Conservation (phyloP, 37 sponge, comb jelly and placozoan genomes). For the Aphrocallistes beatrix region DNA sequence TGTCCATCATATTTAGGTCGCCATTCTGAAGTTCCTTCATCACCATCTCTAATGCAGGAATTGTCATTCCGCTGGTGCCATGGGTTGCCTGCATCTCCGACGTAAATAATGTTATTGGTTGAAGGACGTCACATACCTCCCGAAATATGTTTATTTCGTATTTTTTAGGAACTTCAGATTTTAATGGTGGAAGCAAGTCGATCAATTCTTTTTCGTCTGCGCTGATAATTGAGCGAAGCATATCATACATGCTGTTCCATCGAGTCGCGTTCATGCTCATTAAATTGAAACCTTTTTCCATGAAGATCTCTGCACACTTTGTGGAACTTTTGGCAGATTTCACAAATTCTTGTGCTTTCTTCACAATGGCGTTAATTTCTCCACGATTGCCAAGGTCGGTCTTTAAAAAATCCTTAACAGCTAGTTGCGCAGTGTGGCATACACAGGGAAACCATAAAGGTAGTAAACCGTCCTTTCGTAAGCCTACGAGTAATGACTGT, state of each 20-base stretch:
- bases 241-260: conserved; percentile 16
- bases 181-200: neutral
- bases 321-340: neutral
- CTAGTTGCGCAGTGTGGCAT: conserved; percentile 10
- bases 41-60: neutral
- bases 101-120: neutral
- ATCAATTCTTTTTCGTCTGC: neutral
- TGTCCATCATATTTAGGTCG: too few relatives aligned
- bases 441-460: neutral
- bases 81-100: conserved; percentile 1
- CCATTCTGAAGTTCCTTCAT: neutral
- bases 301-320: conserved; percentile 11
- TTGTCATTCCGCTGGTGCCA: conserved; percentile 6
- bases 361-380: neutral
- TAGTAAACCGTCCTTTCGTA: neutral
- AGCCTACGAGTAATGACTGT: neutral
- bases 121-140: neutral
- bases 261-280: neutral
- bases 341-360: neutral
- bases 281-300: neutral
- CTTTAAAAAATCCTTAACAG: neutral
- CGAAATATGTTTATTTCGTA: conserved; percentile 1
- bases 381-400: neutral
- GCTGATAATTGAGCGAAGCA: neutral
- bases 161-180: neutral